phyloP scores from a whole-genome alignment of 2,113 vertebrate species.

The Chitala chitala region DNA sequence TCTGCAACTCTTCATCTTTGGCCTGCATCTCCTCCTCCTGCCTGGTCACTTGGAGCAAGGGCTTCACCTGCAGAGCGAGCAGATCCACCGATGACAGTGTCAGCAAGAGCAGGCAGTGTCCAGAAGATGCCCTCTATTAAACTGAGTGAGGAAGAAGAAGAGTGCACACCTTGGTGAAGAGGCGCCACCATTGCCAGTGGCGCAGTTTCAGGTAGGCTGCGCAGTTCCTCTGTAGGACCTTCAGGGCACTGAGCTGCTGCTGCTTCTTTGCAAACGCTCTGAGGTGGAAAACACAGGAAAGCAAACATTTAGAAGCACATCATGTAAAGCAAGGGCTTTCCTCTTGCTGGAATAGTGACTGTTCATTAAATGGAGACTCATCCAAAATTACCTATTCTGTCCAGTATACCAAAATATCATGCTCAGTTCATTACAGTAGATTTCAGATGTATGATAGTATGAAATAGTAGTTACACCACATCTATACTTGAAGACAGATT shows the following conservation, averaged over 20 bases:
- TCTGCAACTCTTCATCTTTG: constrained; percentile 92
- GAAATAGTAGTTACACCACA: too few species aligned
- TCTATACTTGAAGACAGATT: too few species aligned
- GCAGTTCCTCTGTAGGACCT: constrained; percentile 95
- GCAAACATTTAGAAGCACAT: not conserved
- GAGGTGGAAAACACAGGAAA: constrained; percentile 8
- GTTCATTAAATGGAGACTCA: too few species aligned
- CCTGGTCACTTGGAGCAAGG: constrained; percentile 93
- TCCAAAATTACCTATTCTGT: too few species aligned
- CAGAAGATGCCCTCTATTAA: not conserved
- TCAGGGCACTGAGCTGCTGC: constrained; percentile 91
- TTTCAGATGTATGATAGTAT: not conserved
- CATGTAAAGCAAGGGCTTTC: not conserved
- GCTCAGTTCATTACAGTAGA: too few species aligned
- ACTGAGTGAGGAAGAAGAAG: too few species aligned
- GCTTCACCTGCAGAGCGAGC: constrained; percentile 78
- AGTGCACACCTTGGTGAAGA: constrained; percentile 85
- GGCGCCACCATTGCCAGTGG: constrained; percentile 99
- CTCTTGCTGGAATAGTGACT: too few species aligned
- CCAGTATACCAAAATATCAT: too few species aligned
- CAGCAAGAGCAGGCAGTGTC: not conserved
- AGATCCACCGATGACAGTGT: not conserved
- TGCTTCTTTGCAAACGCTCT: constrained; percentile 97
- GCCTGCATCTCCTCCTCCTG: constrained; percentile 96
- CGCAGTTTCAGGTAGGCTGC: constrained; percentile 91